Base-by-base conservation (phyloP, 2,888 invertebrate species). In the Rotaria magnacalcarata region DNA sequence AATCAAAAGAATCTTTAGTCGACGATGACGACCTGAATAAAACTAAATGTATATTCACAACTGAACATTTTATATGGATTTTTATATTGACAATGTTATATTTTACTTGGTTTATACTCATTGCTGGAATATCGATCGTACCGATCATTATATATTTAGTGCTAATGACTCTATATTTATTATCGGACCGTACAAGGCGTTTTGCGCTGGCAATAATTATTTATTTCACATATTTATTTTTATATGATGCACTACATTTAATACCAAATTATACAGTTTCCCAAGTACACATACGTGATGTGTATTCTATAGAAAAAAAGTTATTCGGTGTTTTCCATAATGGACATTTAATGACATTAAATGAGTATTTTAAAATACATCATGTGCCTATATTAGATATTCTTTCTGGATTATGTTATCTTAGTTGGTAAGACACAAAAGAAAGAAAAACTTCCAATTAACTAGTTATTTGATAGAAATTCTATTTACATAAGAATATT, bases 191-290 rank as follows among this genome's bases (percentile, higher is more conserved):
- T 19, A 84, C 56, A 41, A n/a, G 52, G 8, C 54, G 84, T n/a
- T 84, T 54, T 34, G 41, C 34, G 19, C 54, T 84, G 54, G 84
- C 84, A 0, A 52, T 84, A 27, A 14, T 84, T 19, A 56, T 84
- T n/a, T 84, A 84, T 84, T 54, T 84, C 6, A 56, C 47, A 19
- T 84, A 84, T 54, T 16, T 52, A 56, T 41, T 84, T 34, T 21
- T 84, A 41, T 84, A 84, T 54, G 84, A 84, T 84, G 21, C 84
- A 56, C n/a, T 84, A 47, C 41, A 47, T 47, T 41, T 84, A 34
- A n/a, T 84, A 56, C 84, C 84, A 16, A 84, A 84, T 52, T 84
- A 84, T 84, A 52, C 54, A 6, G 54, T 84, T 41, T 54, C 52
- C 34, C 54, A 54, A 34, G 41, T 84, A 19, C 84, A 84, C 54